Evolutionary conservation across 1,140 invertebrate species (phyloP).

Genomic region (Hirudo medicinalis): DNA sequence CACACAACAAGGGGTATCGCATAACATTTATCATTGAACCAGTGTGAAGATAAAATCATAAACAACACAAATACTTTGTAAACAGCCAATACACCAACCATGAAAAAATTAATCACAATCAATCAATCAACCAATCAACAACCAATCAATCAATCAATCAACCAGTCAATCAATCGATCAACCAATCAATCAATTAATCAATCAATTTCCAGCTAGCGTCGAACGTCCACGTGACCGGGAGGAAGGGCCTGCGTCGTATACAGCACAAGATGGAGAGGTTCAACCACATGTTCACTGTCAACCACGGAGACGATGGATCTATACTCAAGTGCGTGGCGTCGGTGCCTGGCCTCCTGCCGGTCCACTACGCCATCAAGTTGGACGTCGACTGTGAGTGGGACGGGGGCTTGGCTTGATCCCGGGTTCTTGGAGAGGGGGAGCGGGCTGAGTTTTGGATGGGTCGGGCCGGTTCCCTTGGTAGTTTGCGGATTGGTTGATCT

Average conservation of each 20-base stretch:
- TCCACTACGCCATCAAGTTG: slow-evolving; percentile 7
- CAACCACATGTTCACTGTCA: not conserved
- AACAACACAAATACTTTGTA: not conserved
- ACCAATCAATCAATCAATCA: not conserved
- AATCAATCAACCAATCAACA: not conserved
- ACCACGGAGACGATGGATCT: slow-evolving; percentile 9
- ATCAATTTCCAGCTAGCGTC: no score
- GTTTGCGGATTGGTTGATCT: no score
- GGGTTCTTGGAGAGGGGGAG: no score
- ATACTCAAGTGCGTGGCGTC: slow-evolving; percentile 19
- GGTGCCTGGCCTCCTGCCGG: slow-evolving; percentile 16
- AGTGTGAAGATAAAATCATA: not conserved
- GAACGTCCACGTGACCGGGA: not conserved
- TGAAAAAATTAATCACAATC: not conserved
- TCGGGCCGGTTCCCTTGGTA: no score
- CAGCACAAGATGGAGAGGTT: slow-evolving; percentile 17
- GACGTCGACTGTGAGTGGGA: slow-evolving; percentile 20
- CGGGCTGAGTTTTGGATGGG: no score
- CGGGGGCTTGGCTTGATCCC: not conserved
- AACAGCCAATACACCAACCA: not conserved
- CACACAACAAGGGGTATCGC: not conserved
- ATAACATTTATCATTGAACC: not conserved
- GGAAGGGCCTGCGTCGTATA: slow-evolving; percentile 15
- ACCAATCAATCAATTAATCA: no score
- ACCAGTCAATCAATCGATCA: not conserved